A percentile compares a stretch with the other conserved stretches of the same genome.
Conservation (phyloP, 2,113 vertebrate species). For the Lampris incognitus region DNA sequence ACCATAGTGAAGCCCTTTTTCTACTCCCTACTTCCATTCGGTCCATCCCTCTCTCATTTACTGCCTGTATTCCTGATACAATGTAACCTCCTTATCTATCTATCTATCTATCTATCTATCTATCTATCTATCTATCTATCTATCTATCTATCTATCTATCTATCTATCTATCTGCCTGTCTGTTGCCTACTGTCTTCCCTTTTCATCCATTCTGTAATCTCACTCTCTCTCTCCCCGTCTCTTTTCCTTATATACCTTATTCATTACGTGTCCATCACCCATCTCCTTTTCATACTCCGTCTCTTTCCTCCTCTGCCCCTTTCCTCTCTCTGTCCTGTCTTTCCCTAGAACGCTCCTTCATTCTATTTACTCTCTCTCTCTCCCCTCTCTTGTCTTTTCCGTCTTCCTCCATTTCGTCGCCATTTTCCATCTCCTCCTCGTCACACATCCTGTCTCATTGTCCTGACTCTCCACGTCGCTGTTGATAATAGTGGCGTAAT, state of each 20-base stretch:
- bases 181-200: not conserved
- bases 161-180: not conserved
- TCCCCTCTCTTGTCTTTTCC: constrained; percentile 42
- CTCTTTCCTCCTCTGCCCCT: not conserved
- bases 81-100: too few species aligned
- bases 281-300: not conserved
- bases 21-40: not conserved
- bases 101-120: not conserved
- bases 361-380: not conserved
- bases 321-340: not conserved
- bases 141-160: not conserved
- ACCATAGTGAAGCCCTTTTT: not conserved
- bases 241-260: too few species aligned
- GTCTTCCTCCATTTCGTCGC: constrained; percentile 29
- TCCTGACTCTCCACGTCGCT: constrained; percentile 59
- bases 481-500: constrained; percentile 39
- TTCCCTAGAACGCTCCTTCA: not conserved
- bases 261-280: not conserved
- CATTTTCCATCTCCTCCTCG: not conserved
- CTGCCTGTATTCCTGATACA: too few species aligned
- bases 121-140: not conserved
- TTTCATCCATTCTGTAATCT: not conserved
- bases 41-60: too few species aligned
- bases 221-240: not conserved
- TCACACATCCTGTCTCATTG: constrained; percentile 35